Conservation (phyloP, 2,888 invertebrate species). For the Drepana falcataria region DNA sequence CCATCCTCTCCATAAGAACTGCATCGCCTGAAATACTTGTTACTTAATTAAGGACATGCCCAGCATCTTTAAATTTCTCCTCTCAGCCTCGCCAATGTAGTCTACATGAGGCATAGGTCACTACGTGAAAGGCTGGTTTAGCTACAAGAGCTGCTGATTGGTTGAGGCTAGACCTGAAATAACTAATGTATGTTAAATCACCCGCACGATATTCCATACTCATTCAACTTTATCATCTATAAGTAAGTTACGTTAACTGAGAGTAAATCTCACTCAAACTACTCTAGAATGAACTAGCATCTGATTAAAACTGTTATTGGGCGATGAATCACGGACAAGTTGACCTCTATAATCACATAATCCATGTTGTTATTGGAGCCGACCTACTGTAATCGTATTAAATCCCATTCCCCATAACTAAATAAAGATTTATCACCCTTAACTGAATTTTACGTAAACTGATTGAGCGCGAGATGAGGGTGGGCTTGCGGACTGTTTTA, state of each 20-base stretch:
- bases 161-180: too few relatives aligned
- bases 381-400: slow-evolving; percentile 59
- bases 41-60: too few relatives aligned
- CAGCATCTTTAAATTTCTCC: too few relatives aligned
- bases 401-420: slow-evolving; percentile 47
- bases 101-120: too few relatives aligned
- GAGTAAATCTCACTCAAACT: background rate
- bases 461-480: slow-evolving; percentile 62
- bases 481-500: slow-evolving; percentile 40
- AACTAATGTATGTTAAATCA: too few relatives aligned
- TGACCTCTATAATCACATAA: slow-evolving; percentile 63
- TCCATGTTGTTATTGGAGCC: slow-evolving; percentile 46
- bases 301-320: slow-evolving; percentile 30
- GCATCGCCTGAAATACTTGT: too few relatives aligned
- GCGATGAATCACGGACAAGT: slow-evolving; percentile 44
- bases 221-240: too few relatives aligned
- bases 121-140: too few relatives aligned
- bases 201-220: background rate
- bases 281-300: slow-evolving; percentile 8
- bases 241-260: background rate
- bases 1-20: too few relatives aligned
- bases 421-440: slow-evolving; percentile 75
- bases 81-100: too few relatives aligned
- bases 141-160: too few relatives aligned
- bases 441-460: slow-evolving; percentile 67